A percentile compares a stretch with the other conserved stretches of the same genome.
phyloP scores from a whole-genome alignment of 2,888 invertebrate species.

The Tridacna gigas region DNA sequence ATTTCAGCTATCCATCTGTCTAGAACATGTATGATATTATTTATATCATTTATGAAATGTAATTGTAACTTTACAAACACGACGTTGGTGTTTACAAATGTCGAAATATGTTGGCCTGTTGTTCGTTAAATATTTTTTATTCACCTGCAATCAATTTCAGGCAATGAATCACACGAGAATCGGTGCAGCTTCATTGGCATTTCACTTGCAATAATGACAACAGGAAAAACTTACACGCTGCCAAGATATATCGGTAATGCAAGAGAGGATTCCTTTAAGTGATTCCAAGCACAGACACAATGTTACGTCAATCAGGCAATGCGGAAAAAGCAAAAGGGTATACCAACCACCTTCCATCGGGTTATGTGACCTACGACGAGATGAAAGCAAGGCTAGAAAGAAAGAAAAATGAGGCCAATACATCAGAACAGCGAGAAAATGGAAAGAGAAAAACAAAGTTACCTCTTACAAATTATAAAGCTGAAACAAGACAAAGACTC shows the following conservation, averaged over 20 bases:
- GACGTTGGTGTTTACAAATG: no score
- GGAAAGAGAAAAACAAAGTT: no score
- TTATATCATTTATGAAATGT: no score
- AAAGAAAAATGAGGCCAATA: background rate
- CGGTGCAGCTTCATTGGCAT: background rate
- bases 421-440: no score
- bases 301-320: background rate
- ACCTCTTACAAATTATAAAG: no score
- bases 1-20: no score
- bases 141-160: background rate
- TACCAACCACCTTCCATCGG: background rate
- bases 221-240: background rate
- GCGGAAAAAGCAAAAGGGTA: background rate
- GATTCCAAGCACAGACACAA: background rate
- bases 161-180: no score
- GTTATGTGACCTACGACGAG: slow-evolving; percentile 3
- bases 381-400: background rate
- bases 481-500: no score
- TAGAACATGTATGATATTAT: no score
- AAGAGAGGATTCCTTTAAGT: background rate
- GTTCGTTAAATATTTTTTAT: no score
- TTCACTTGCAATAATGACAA: background rate
- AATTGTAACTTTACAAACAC: no score
- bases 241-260: background rate
- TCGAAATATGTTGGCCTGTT: no score